These are phyloP conservation scores for Crypturellus tataupa DNA, from an alignment of 2,797 vertebrate genomes.

Conservation along the genomic window DNA sequence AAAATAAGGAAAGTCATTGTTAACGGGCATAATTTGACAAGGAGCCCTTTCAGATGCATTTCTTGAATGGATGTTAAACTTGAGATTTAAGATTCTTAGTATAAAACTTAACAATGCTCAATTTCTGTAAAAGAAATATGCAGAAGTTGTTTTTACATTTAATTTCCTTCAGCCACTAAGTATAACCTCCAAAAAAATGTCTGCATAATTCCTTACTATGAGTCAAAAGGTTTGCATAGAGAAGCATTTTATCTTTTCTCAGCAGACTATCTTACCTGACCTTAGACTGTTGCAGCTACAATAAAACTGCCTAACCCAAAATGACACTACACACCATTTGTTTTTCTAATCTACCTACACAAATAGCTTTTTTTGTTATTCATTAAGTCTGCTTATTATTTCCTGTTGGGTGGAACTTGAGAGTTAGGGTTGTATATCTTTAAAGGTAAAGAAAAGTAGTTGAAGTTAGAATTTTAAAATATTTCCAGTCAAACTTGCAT, in stretches of 20 bases:
- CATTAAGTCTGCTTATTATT: conserved; percentile 47
- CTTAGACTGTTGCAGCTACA: neutral
- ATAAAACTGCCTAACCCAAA: neutral
- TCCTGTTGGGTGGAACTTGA: conserved; percentile 33
- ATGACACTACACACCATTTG: neutral
- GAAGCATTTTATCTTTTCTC: neutral
- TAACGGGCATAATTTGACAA: neutral
- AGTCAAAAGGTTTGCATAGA: neutral
- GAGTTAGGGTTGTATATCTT: neutral
- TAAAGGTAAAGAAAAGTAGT: neutral
- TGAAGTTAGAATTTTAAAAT: neutral
- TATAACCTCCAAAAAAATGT: neutral
- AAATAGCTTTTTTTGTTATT: conserved; percentile 31
- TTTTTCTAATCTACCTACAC: conserved; percentile 14
- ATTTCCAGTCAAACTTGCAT: neutral
- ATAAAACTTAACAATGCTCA: neutral
- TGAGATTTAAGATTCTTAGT: neutral
- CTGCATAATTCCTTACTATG: neutral
- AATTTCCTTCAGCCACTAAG: neutral
- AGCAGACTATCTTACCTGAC: neutral
- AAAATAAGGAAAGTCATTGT: neutral
- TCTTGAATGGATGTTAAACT: neutral
- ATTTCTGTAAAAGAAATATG: rapidly evolving
- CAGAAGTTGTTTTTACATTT: neutral
- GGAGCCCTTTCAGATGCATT: neutral